Percentiles rank a stretch among this genome's conserved stretches.
Evolutionary conservation across 92 coral and sea anemone species (phyloP).

Genomic region (Montipora capitata): DNA sequence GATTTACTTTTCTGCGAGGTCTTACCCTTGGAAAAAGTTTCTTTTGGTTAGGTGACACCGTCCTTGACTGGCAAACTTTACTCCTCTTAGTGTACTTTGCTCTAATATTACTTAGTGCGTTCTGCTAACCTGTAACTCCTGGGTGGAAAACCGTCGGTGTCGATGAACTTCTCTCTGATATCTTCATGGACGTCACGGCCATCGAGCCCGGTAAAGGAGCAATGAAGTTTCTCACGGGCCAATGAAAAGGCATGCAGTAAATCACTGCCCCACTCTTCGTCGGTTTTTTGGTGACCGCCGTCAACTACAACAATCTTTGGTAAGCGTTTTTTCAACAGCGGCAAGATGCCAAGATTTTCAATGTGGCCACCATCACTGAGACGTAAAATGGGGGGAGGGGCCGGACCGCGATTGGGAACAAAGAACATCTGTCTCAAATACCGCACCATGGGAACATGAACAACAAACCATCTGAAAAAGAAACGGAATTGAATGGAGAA

Average conservation of each 20-base stretch:
- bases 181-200: constrained; percentile 79
- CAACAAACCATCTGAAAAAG: constrained; percentile 70
- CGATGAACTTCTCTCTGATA: constrained; percentile 56
- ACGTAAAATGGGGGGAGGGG: constrained; percentile 74
- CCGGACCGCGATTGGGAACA: constrained; percentile 69
- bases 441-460: constrained; percentile 76
- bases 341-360: constrained; percentile 85
- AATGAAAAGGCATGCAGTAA: constrained; percentile 73
- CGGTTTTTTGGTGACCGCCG: constrained; percentile 71
- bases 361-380: constrained; percentile 91
- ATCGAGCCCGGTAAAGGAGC: constrained; percentile 77
- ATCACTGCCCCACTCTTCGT: constrained; percentile 50
- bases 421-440: constrained; percentile 72
- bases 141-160: constrained; percentile 40
- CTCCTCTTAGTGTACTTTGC: too few relatives aligned
- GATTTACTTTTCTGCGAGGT: too few relatives aligned
- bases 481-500: not conserved
- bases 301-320: constrained; percentile 76
- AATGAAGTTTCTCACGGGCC: constrained; percentile 83
- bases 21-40: too few relatives aligned
- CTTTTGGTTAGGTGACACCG: too few relatives aligned
- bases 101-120: not conserved
- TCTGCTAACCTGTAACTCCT: constrained; percentile 60
- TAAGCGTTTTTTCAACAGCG: constrained; percentile 72
- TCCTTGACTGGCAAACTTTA: too few relatives aligned